Percentiles rank a stretch among this genome's conserved stretches.
Conservation (phyloP, 2,113 vertebrate species). For the Rutilus rutilus region DNA sequence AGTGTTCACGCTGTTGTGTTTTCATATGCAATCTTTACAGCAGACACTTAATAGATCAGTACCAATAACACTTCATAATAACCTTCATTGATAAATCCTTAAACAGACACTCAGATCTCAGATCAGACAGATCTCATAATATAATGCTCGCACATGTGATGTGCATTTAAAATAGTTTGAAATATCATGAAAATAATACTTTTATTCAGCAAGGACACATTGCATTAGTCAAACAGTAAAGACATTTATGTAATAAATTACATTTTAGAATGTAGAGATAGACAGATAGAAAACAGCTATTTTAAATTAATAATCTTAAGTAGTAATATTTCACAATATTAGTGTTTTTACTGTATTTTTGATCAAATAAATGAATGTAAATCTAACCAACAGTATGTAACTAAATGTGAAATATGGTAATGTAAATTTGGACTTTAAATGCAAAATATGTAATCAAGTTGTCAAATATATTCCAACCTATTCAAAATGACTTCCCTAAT, state of each 20-base stretch:
- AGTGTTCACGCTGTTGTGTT: background rate
- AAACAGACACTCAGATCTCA: background rate
- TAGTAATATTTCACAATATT: background rate
- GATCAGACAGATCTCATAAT: too few relatives aligned
- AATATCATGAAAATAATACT: background rate
- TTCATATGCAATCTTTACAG: background rate
- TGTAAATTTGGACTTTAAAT: background rate
- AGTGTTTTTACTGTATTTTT: background rate
- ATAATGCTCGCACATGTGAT: background rate
- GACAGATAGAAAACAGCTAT: background rate
- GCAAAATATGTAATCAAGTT: background rate
- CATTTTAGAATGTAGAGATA: background rate
- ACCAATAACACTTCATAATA: background rate
- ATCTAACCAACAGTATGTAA: background rate
- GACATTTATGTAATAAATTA: background rate
- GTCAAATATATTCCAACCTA: background rate
- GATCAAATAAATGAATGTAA: background rate
- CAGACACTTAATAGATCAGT: background rate
- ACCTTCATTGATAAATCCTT: background rate
- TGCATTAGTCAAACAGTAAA: background rate
- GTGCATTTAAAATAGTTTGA: constrained; percentile 9
- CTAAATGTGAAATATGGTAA: background rate
- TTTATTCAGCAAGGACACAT: background rate
- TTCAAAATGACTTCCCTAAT: background rate
- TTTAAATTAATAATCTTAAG: too few relatives aligned